phyloP scores from a whole-genome alignment of 2,888 invertebrate species.

The Caenorhabditis afra region DNA sequence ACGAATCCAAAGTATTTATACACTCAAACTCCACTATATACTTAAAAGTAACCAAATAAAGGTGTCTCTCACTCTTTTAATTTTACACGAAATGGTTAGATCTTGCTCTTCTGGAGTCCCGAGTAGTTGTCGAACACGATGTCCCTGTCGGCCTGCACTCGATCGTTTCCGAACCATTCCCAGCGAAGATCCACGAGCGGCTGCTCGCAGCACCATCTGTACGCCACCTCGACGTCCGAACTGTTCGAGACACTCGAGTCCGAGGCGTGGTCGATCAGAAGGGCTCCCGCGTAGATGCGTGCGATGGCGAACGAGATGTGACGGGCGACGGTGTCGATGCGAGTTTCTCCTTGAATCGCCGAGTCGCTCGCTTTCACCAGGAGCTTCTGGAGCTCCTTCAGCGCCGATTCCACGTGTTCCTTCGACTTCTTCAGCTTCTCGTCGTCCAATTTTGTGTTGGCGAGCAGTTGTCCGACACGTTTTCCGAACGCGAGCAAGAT shows the following conservation, averaged over 20 bases:
- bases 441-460: slow-evolving; percentile 28
- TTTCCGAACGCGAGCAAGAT: slow-evolving; percentile 80
- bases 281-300: slow-evolving; percentile 81
- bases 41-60: too few relatives aligned
- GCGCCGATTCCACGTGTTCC: slow-evolving; percentile 50
- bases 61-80: too few relatives aligned
- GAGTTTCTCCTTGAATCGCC: slow-evolving; percentile 33
- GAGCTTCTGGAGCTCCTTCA: slow-evolving; percentile 58
- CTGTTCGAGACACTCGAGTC: slow-evolving; percentile 65
- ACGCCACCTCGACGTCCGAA: slow-evolving; percentile 70
- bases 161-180: slow-evolving; percentile 62
- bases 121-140: slow-evolving; percentile 72
- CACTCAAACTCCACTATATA: neutral
- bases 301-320: slow-evolving; percentile 83
- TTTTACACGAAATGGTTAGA: slow-evolving; percentile 35
- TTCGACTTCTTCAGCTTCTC: slow-evolving; percentile 50
- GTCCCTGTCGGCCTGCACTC: slow-evolving; percentile 63
- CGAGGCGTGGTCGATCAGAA: slow-evolving; percentile 81
- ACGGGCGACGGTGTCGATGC: slow-evolving; percentile 82
- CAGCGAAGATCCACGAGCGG: slow-evolving; percentile 63
- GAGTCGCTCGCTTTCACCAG: slow-evolving; percentile 60
- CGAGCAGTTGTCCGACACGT: slow-evolving; percentile 74
- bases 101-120: slow-evolving; percentile 43
- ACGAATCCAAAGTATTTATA: slow-evolving; percentile 24
- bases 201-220: slow-evolving; percentile 69